These are phyloP conservation scores for Dolichallabes microphthalmus DNA, from an alignment of 2,113 vertebrate genomes.

Conservation along the genomic window DNA sequence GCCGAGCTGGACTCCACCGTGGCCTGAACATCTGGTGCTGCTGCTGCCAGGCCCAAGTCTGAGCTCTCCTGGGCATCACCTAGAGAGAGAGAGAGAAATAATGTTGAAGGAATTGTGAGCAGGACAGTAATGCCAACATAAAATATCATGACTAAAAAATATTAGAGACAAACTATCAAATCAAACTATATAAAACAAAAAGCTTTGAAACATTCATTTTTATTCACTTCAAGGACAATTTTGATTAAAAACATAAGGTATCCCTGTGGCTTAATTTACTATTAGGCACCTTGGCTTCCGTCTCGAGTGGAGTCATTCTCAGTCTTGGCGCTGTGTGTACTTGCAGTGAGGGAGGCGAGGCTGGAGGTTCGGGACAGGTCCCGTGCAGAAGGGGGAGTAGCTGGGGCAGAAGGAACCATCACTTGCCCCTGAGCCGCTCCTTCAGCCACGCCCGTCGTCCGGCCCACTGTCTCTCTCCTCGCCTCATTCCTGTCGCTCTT, in stretches of 20 bases:
- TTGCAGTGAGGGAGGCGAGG: constrained; percentile 75
- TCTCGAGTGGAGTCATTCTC: constrained; percentile 77
- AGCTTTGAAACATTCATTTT: not conserved
- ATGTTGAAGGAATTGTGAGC: not conserved
- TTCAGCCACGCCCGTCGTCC: constrained; percentile 54
- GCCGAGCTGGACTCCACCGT: constrained; percentile 54
- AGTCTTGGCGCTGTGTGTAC: constrained; percentile 73
- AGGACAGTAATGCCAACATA: not conserved
- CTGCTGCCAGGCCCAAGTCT: constrained; percentile 73
- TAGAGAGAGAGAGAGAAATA: not conserved
- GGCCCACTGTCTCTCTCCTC: constrained; percentile 73
- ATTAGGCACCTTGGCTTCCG: constrained; percentile 78
- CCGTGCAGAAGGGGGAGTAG: constrained; percentile 65
- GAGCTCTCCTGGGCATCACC: constrained; percentile 74
- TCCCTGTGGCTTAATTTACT: not conserved
- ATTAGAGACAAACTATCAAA: not conserved
- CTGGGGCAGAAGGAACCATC: constrained; percentile 65
- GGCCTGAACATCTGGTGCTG: constrained; percentile 60
- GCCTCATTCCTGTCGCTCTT: constrained; percentile 76
- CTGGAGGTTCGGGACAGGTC: constrained; percentile 80
- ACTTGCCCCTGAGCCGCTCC: constrained; percentile 46
- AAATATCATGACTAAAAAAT: not conserved
- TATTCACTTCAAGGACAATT: not conserved
- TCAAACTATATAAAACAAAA: too few species aligned
- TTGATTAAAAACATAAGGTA: not conserved